Conservation (phyloP, 92 coral and sea anemone species). For the Phymanthus crucifer region DNA sequence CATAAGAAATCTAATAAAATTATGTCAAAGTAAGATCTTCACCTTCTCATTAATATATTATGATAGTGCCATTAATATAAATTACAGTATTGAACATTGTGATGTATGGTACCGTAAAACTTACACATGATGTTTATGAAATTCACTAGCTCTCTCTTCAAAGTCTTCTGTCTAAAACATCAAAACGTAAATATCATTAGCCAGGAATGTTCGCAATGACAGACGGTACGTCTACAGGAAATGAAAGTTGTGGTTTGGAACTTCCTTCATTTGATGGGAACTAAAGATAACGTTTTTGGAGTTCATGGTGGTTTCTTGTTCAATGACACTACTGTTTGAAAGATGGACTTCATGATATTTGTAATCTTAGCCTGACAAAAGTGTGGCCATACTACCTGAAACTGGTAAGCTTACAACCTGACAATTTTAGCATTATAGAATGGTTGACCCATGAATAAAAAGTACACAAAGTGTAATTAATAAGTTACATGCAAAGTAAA, state of each 20-base stretch:
- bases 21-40: no score
- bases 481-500: neutral
- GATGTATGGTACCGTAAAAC: no score
- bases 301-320: neutral
- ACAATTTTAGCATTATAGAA: no score
- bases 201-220: neutral
- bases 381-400: neutral
- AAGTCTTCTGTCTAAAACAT: constrained; percentile 84
- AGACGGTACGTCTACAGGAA: neutral
- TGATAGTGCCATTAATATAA: no score
- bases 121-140: constrained; percentile 95
- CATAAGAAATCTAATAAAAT: no score
- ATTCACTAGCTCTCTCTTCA: constrained; percentile 95
- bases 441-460: no score
- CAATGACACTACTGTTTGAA: neutral
- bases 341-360: neutral
- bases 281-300: neutral
- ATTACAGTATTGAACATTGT: no score
- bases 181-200: neutral
- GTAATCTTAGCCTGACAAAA: neutral
- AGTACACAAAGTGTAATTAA: no score
- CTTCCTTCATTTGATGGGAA: neutral
- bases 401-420: no score
- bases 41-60: no score
- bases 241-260: neutral